A percentile compares a stretch with the other conserved stretches of the same genome.
Conservation (phyloP, 2,113 vertebrate genomes). For the Lota lota region DNA sequence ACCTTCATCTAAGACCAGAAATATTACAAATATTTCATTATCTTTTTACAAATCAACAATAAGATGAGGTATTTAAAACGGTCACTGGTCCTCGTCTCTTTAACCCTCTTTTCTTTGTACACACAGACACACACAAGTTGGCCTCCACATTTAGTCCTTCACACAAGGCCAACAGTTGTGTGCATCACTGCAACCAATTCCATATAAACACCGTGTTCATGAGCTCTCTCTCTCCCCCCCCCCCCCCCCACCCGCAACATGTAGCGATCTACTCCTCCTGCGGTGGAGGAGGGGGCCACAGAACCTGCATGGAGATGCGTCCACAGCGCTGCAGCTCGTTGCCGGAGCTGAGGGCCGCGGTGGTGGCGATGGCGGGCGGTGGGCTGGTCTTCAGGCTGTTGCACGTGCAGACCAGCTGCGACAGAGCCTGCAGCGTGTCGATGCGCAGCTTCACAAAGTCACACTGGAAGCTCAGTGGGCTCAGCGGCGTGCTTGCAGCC, state of each 20-base stretch:
- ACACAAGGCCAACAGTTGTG: too few species aligned
- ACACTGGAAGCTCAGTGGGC: conserved; percentile 94
- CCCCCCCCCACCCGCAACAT: too few species aligned
- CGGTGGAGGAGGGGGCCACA: neutral
- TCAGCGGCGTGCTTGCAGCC: conserved; percentile 96
- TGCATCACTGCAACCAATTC: too few species aligned
- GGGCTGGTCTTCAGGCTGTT: conserved; percentile 98
- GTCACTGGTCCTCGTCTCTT: too few species aligned
- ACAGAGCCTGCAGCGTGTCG: conserved; percentile 93
- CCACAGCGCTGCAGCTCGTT: conserved; percentile 94
- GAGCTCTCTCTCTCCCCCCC: too few species aligned
- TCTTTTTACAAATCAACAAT: too few species aligned
- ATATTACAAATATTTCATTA: neutral
- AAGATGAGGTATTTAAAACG: too few species aligned
- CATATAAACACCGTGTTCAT: too few species aligned
- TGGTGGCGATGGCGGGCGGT: conserved; percentile 94
- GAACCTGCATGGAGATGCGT: conserved; percentile 92
- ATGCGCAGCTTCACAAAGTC: conserved; percentile 97
- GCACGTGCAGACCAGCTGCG: conserved; percentile 95
- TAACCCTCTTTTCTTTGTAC: too few species aligned
- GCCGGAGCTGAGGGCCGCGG: conserved; percentile 87
- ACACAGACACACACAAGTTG: too few species aligned
- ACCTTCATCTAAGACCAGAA: conserved; percentile 83
- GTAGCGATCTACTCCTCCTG: too few species aligned
- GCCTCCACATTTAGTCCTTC: too few species aligned